Base-by-base conservation (phyloP, 2,797 vertebrate genomes). In the Sphaeramia orbicularis region DNA sequence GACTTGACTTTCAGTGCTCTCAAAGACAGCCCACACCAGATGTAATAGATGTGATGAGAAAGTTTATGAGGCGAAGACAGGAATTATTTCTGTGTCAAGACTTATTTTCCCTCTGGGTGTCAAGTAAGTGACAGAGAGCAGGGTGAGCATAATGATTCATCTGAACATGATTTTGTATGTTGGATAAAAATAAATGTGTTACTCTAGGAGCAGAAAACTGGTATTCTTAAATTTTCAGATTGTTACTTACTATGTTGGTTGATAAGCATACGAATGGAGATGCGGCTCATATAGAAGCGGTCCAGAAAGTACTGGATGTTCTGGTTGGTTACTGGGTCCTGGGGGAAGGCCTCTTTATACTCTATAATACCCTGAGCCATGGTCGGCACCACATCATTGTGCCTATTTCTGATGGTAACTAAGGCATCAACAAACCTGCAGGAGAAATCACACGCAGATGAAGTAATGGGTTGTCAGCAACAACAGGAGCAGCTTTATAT, bases 231-330 rank as follows among this genome's bases (percentile, higher is more conserved):
- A 9, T 9, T 35, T 10, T 18, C 5, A 3, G 16, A 7, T 3
- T 0, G 13, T 3, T 4, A 80, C 96, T 94, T 91, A 98, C 97
- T 96, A 92, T 98, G 97, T 88, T 99, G 97, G 94, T 98, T 99
- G 91, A 99, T 94, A 51, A 99, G 96, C 97, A 99, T 99, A 21
- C 97, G 96, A 80, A 99, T 99, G 52, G 97, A 99, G 86, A 99
- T 99, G 65, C 97, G 96, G 90, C 97, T 98, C 92, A 96, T 92
- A 93, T 98, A 99, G 93, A 99, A 97, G 42, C 97, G 96, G 74
- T 99, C 97, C 56, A 99, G 91, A 88, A 99, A 99, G 85, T 98
- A 98, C 87, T 98, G 96, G 76, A 98, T 96, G 90, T 99, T 98
- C 89, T 97, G 97, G 91, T 96, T 97, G 84, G 96, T 96, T 27